A percentile compares a stretch with the other conserved stretches of the same genome.
Evolutionary conservation across 2,113 vertebrate species (phyloP).

Genomic region (Hystrix brachyura): DNA sequence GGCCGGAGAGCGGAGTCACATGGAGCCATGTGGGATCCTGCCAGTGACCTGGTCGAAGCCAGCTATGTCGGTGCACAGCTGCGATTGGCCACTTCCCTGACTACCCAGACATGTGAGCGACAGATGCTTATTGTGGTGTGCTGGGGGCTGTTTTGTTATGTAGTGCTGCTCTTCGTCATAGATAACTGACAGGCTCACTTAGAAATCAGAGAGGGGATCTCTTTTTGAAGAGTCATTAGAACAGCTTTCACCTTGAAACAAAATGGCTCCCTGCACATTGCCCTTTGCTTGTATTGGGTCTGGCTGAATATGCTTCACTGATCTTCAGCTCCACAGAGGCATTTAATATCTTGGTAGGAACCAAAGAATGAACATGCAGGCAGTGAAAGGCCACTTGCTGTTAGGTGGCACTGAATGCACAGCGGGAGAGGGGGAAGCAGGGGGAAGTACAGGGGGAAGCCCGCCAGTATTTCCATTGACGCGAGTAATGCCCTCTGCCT

Average conservation of each 20-base stretch:
- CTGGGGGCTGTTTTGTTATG: neutral
- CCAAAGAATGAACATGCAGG: neutral
- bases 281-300: neutral
- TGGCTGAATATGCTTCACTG: neutral
- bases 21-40: neutral
- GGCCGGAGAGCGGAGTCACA: neutral
- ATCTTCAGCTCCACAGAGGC: neutral
- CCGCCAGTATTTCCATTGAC: neutral
- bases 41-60: neutral
- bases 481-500: neutral
- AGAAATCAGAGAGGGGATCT: neutral
- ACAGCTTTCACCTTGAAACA: neutral
- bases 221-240: neutral
- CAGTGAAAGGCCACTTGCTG: neutral
- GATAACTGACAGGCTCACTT: neutral
- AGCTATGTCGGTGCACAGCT: neutral
- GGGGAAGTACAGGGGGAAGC: neutral
- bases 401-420: neutral
- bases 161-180: neutral
- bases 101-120: fast-evolving
- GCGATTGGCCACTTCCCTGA: neutral
- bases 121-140: neutral
- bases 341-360: neutral
- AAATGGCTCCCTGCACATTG: neutral
- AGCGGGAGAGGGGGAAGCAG: neutral